phyloP scores from a whole-genome alignment of 2,797 vertebrate species.

The Dermochelys coriacea region DNA sequence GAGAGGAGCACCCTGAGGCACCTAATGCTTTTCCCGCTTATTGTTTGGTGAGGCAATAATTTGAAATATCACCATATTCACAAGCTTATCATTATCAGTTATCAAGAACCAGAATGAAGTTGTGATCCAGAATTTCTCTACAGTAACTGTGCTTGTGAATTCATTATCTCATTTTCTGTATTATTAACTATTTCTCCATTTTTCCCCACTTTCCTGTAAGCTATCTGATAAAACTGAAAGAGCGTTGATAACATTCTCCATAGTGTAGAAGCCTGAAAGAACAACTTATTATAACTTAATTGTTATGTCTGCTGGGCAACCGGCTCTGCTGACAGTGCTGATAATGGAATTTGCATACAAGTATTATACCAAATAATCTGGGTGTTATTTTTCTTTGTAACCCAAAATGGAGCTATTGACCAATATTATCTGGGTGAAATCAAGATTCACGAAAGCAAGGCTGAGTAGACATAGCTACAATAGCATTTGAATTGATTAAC shows the following conservation, averaged over 20 bases:
- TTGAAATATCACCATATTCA: neutral
- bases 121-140: neutral
- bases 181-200: conserved; percentile 23
- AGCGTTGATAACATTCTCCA: conserved; percentile 19
- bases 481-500: conserved; percentile 25
- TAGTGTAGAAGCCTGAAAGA: conserved; percentile 16
- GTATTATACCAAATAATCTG: neutral
- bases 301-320: conserved; percentile 7
- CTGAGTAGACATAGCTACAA: neutral
- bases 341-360: conserved; percentile 5
- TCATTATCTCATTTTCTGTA: conserved; percentile 23
- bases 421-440: conserved; percentile 24
- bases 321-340: neutral
- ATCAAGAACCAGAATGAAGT: neutral
- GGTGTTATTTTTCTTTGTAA: neutral
- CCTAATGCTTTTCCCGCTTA: neutral
- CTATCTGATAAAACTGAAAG: conserved; percentile 5
- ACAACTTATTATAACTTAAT: neutral
- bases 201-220: neutral
- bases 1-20: neutral
- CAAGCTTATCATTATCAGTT: neutral
- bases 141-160: conserved; percentile 2
- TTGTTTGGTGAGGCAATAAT: neutral
- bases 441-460: neutral
- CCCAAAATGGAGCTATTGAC: conserved; percentile 30